Evolutionary conservation across 2,888 invertebrate genomes (phyloP), one percentile per base, ranked within the genome.

Genomic region (Venusia cambrica): DNA sequence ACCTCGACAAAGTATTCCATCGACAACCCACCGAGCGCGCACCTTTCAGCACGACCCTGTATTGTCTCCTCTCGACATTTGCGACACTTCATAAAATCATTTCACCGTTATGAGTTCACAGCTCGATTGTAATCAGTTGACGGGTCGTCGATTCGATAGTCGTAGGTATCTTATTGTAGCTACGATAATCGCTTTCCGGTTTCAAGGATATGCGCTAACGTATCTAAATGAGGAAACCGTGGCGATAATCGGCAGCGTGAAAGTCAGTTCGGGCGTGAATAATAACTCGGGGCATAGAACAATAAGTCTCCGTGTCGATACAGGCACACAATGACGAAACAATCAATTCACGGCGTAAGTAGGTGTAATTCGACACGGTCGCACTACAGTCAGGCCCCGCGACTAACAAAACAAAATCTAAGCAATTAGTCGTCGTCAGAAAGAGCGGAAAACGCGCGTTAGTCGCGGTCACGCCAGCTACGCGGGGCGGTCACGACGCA

Each of bases 341-440:
- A 84, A 85, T 87, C 85, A 84, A 87, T 87, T 84, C 78, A 78
- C 69, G 62, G 71, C 73, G 80, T 84, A 85, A 87, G 85, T 87
- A 87, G 83, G 84, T 78, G 81, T 63, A 70, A 87, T 85, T 84
- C 76, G 85, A 66, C 71, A 77, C 79, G 85, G 81, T 72, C 75
- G 62, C 68, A 66, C 72, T 71, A 61, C 76, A 73, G 65, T 72
- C 72, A 72, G 73, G 78, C 79, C 74, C 79, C 85, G 81, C 77
- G 80, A 84, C 84, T 79, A 85, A 84, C 85, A 83, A 85, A 85
- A 84, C 85, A 79, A 87, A 85, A 85, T 84, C 83, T 83, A 81
- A 85, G 85, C 85, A 87, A 87, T 87, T 87, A 87, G 84, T 84
- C 85, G 85, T 75, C 84, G 83, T 75, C 80, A 75, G 85, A 81